Evolutionary conservation across 2,888 invertebrate genomes (phyloP), one percentile per base, ranked within the genome.

Genomic region (Teleogryllus oceanicus): DNA sequence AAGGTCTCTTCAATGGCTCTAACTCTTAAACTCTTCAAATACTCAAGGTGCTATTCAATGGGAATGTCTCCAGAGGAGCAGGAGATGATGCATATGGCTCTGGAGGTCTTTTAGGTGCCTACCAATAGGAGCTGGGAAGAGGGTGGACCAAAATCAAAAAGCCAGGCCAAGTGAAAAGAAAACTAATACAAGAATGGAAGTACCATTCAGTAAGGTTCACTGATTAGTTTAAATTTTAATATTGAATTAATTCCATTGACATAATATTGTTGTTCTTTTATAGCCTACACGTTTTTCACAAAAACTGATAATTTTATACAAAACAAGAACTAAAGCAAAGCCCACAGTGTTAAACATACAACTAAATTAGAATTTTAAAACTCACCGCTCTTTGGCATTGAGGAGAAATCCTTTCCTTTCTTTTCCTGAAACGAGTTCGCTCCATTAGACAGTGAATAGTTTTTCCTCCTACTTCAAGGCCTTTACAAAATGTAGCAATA

Each of bases 371-470:
- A 37, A 37, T 16, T 62, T 62, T 18, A 62, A 77, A 78, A 87
- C 88, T 88, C 87, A 92, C 92, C 79, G 95, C 94, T 85, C 93
- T 90, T 86, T 93, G 92, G 85, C 96, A 97, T 78, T 89, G 88
- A 21, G 90, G 86, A 62, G 92, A 91, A 50, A 96, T 92, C 83
- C 93, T 88, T 12, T 92, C 92, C 84, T 90, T 91, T 84, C 89
- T 89, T 84, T 90, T 89, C 83, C 91, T 89, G 1, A 90, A 89
- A 84, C 94, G 91, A 1, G 95, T 94, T 87, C 95, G 93, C 75
- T 94, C 94, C 96, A 99, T 96, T 76, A 99, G 88, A 86, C 99
- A 99, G 86, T 99, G 98, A 83, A 99, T 94, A 0, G 98, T 98
- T 85, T 93, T 93, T 0, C 96, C 96, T 5, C 95, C 96, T 80